Evolutionary conservation across 2,113 vertebrate genomes (phyloP), one percentile per base, ranked within the genome.

Genomic region (Ciconia stormi): DNA sequence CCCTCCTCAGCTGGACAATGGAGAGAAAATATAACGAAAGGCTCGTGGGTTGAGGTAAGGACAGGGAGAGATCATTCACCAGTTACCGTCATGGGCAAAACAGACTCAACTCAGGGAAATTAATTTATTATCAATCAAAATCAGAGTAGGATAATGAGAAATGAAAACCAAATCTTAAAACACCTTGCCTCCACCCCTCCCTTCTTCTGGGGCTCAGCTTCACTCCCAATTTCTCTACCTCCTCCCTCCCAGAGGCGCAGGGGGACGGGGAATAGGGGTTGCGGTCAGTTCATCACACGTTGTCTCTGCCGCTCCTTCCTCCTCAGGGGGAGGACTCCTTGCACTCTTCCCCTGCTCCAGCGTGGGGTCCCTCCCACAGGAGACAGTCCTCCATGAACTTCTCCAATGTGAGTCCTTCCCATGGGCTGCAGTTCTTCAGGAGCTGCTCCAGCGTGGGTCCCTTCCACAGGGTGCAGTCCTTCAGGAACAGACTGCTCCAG

Each of bases 211-310:
- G 38, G 40, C 9, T 65, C 23, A 65, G 5, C 19, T 44, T 65
- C 9, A 44, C 19, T 65, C 63, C 27, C 3, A 2, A 65, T 3
- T 42, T 32, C 40, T 44, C 29, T 44, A 9, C 29, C 63, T 44
- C 13, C 29, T 16, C 19, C 27, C 29, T 5, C 29, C 18, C 4
- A 44, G 40, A 1, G 5, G 63, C 1, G 3, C 63, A 44, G 40
- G 29, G 40, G 40, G 40, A 65, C 1, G 9, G 40, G 63, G 40
- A 65, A 65, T 44, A 13, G 13, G 13, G 19, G 13, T 21, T 44
- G 9, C 0, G 5, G 63, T 32, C 58, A 61, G n/a, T 26, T 36
- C 58, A 61, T 36, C n/a, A 61, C 15, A 21, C 1, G 0, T 14
- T 14, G 27, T 30, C 13, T 65, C 18, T 30, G 38, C 18, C 0